These are phyloP conservation scores for Echeneis naucrates DNA, from an alignment of 2,797 vertebrate species.

Conservation along the genomic window DNA sequence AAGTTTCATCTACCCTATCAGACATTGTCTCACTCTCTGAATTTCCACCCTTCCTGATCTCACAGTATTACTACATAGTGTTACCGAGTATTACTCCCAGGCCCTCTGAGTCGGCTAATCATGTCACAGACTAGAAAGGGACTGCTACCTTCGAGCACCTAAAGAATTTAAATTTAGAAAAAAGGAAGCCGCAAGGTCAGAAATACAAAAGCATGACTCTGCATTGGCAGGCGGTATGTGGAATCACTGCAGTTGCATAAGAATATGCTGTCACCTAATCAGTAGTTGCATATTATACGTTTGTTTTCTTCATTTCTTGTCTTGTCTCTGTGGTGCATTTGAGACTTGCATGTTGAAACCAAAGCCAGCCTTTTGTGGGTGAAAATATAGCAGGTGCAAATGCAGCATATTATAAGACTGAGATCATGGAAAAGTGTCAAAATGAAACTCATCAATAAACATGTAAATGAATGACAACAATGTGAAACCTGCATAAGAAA, in stretches of 20 bases:
- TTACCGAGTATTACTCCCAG: conserved; percentile 53
- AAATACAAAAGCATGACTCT: conserved; percentile 50
- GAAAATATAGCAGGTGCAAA: conserved; percentile 33
- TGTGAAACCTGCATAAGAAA: conserved; percentile 49
- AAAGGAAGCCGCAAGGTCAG: conserved; percentile 1
- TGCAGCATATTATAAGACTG: conserved; percentile 44
- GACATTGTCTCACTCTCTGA: conserved; percentile 22
- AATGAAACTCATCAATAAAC: conserved; percentile 60
- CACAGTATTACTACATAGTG: too few relatives aligned
- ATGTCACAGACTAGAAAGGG: conserved; percentile 48
- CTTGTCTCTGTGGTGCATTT: conserved; percentile 24
- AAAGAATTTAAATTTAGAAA: conserved; percentile 24
- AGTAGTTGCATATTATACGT: conserved; percentile 30
- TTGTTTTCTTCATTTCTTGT: conserved; percentile 33
- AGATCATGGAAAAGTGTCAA: conserved; percentile 56
- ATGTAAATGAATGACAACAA: conserved; percentile 71
- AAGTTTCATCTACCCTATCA: conserved; percentile 48
- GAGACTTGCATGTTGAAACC: conserved; percentile 44
- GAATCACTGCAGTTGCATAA: conserved; percentile 45
- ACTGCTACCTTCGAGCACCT: conserved; percentile 23
- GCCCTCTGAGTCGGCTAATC: conserved; percentile 47
- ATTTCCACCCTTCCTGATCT: conserved; percentile 55
- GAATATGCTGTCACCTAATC: conserved; percentile 22
- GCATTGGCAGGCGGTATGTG: conserved; percentile 38
- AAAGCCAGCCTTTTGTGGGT: conserved; percentile 48